Base-by-base conservation (phyloP, 2,888 invertebrate species). In the Lampropteryx suffumata region DNA sequence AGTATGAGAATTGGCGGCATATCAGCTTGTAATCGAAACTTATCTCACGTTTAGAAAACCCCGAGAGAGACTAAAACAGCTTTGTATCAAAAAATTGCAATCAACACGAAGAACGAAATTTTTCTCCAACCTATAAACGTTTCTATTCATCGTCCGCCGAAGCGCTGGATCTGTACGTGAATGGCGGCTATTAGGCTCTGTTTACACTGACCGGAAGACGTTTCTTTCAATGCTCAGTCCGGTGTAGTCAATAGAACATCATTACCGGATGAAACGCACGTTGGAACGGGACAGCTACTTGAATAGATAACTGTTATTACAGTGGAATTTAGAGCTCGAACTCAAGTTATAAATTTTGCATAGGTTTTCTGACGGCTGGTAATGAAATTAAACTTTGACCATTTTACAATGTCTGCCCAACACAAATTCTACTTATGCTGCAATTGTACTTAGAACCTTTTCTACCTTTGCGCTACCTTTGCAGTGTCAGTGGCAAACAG, bases 191-290 rank as follows among this genome's bases (percentile, higher is more conserved):
- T 81, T 84, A 84, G 76, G 67, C 66, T 47, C 61, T 84, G 83
- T 84, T 79, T 81, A 84, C 82, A 85, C 80, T 85, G 85, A 84
- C 84, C 84, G 84, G 76, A 77, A 78, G 79, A 78, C 65, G 84
- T 81, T 81, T 82, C 84, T 83, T 84, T 84, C 82, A 82, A 79
- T 82, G 76, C 79, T 82, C 75, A 76, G 80, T 79, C 79, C 71
- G 74, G 68, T 69, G 69, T 67, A 82, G 79, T 84, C 82, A 81
- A 83, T 84, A 84, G 82, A 74, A 79, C 82, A 82, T 82, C 81
- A 83, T 84, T 84, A 83, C 72, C 68, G 61, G 61, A 64, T 58
- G 30, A 21, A 50, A 43, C 69, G 53, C 41, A 49, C 63, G 70
- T 76, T 79, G 60, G 43, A 3, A 57, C 34, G 4, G 12, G 46